These are phyloP conservation scores for Sebastes cheni DNA, from an alignment of 2,797 vertebrate genomes.

Conservation along the genomic window DNA sequence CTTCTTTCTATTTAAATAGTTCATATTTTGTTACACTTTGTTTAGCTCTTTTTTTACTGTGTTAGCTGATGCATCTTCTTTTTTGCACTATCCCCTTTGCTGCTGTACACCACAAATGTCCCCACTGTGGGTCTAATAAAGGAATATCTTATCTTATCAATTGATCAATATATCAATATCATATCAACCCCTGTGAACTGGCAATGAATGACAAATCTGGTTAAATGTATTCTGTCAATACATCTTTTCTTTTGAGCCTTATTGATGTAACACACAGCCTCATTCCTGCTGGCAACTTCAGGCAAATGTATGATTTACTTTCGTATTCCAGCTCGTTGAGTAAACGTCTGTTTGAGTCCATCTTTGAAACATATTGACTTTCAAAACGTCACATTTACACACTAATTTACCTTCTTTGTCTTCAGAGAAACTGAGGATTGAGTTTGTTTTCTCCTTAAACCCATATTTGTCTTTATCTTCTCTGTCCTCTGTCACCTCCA, in stretches of 20 bases:
- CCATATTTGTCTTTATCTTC: constrained; percentile 18
- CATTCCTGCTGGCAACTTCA: neutral
- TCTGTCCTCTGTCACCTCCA: constrained; percentile 14
- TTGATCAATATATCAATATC: no score
- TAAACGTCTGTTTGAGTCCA: neutral
- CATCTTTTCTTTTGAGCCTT: neutral
- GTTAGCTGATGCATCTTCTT: no score
- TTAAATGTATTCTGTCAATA: no score
- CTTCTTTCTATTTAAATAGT: no score
- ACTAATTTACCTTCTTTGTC: constrained; percentile 77
- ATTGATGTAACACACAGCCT: neutral
- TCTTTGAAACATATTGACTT: neutral
- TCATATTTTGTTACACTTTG: no score
- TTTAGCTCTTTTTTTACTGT: no score
- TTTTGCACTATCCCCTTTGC: no score
- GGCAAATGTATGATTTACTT: neutral
- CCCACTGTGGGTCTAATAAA: no score
- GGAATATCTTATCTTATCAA: no score
- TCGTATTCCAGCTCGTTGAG: neutral
- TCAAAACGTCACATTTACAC: neutral
- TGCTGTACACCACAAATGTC: no score
- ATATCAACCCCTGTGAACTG: no score
- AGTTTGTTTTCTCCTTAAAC: constrained; percentile 38
- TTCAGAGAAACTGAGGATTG: constrained; percentile 76
- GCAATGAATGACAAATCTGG: neutral